phyloP scores from a whole-genome alignment of 1,140 invertebrate species.

The Drepana arcuata region DNA sequence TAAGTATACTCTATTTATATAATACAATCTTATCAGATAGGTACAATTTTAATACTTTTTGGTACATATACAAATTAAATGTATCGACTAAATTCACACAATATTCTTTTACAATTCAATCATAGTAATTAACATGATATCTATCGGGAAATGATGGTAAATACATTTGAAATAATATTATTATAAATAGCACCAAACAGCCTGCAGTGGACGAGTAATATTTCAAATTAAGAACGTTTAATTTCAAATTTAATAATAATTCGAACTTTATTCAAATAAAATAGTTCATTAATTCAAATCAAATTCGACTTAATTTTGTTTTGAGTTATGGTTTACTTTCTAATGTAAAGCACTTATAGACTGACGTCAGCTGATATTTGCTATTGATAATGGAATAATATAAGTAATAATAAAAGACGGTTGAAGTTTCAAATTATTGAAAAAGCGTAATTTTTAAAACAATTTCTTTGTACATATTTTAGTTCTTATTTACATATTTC shows the following conservation, averaged over 20 bases:
- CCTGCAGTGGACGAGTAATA: background rate
- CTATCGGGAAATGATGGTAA: background rate
- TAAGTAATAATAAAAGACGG: slow-evolving; percentile 1
- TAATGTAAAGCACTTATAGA: slow-evolving; percentile 1
- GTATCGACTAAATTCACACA: slow-evolving; percentile 27
- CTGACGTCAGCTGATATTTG: background rate
- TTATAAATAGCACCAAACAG: background rate
- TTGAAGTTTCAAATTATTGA: slow-evolving; percentile 2
- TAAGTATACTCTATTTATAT: slow-evolving; percentile 7
- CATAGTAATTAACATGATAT: background rate
- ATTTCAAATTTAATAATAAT: background rate
- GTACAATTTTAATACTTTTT: slow-evolving; percentile 59
- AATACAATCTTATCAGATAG: slow-evolving; percentile 20
- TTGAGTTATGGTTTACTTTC: too few relatives aligned
- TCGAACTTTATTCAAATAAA: background rate
- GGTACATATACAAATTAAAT: slow-evolving; percentile 41
- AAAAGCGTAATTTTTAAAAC: background rate
- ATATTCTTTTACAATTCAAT: slow-evolving; percentile 10
- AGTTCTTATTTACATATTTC: slow-evolving; percentile 43
- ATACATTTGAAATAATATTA: background rate
- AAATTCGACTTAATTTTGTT: too few relatives aligned
- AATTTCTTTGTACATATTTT: slow-evolving; percentile 34
- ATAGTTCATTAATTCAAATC: too few relatives aligned
- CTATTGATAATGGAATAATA: background rate
- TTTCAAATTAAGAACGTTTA: background rate